Evolutionary conservation across 92 coral and sea anemone genomes (phyloP), one percentile per base, ranked within the genome.

Genomic region (Zoanthus solanderi): DNA sequence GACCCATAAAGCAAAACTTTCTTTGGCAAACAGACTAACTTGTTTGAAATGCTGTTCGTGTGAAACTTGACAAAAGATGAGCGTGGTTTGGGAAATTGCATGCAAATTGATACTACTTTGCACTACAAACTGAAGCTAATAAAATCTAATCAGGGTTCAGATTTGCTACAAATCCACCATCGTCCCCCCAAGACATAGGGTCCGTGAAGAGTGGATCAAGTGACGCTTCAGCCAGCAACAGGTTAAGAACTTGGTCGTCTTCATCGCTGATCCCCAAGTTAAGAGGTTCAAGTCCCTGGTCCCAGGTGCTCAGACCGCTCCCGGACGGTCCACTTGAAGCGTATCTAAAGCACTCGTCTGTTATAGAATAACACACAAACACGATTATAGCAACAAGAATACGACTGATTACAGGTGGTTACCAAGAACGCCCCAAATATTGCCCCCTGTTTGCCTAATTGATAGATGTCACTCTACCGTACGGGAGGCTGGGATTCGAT

Each of bases 171-270:
- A 88, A 90, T 4, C 89, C 83, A 58, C 88, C 90, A 14, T 92
- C 94, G 2, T 92, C 98, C 67, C 79, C 75, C 98, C 95, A 92
- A 32, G 89, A 87, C 23, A 83, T 48, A 28, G 94, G 87, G 79
- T 94, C 98, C 31, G 92, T 63, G 6, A 93, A 77, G 12, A 93
- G 86, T 71, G 91, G 92, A 84, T 85, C 89, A 9, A 81, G 87
- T n/a, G 94, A 76, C 11, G 98, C 84, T 86, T 94, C 98, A 67
- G 95, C 92, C 18, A 96, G 91, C 56, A 96, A 89, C 93, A 96
- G 74, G 86, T 90, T 90, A 23, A 96, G 79, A 17, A 96, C 98
- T 77, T 87, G 92, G 18, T 94, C 96, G 42, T 96, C 98, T 5
- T 90, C 95, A 23, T 96, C 98, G 58, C 92, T 94, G 15, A 94